A percentile compares a stretch with the other conserved stretches of the same genome.
Conservation (phyloP, 1,140 invertebrate genomes). For the Gonatopus flavifemur region DNA sequence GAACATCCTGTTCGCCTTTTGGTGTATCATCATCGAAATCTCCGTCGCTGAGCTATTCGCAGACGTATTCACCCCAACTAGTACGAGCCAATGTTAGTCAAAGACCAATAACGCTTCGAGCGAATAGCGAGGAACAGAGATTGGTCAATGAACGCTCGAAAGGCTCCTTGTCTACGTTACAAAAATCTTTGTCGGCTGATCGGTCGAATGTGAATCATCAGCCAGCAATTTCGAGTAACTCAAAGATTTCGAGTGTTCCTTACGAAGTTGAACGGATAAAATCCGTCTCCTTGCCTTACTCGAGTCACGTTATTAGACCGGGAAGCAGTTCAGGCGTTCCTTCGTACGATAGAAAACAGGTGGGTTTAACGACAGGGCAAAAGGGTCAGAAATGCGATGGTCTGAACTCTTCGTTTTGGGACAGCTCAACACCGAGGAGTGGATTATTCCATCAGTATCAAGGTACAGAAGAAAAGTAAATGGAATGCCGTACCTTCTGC, state of each 20-base stretch:
- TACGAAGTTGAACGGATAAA: constrained; percentile 43
- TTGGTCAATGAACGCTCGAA: constrained; percentile 24
- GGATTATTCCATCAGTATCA: constrained; percentile 51
- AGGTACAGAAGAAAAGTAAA: constrained; percentile 52
- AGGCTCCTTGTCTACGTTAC: constrained; percentile 23
- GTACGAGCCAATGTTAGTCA: constrained; percentile 25
- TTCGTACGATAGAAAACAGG: constrained; percentile 36
- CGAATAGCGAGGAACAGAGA: constrained; percentile 36
- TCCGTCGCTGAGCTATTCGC: constrained; percentile 38
- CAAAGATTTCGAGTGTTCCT: too few relatives aligned
- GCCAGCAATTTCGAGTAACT: too few relatives aligned
- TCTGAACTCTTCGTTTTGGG: constrained; percentile 40
- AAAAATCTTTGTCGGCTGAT: constrained; percentile 34
- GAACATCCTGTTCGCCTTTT: too few relatives aligned
- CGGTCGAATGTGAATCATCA: too few relatives aligned
- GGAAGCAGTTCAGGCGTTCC: constrained; percentile 25
- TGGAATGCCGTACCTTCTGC: neutral
- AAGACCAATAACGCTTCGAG: constrained; percentile 18
- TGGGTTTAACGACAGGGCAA: constrained; percentile 26
- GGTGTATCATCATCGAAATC: constrained; percentile 35
- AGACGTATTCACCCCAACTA: constrained; percentile 33
- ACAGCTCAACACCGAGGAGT: constrained; percentile 47
- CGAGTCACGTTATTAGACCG: constrained; percentile 36
- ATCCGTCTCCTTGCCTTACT: constrained; percentile 46
- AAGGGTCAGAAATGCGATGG: constrained; percentile 39